These are phyloP conservation scores for Colostygia pectinataria DNA, from an alignment of 2,888 invertebrate species.

Conservation along the genomic window DNA sequence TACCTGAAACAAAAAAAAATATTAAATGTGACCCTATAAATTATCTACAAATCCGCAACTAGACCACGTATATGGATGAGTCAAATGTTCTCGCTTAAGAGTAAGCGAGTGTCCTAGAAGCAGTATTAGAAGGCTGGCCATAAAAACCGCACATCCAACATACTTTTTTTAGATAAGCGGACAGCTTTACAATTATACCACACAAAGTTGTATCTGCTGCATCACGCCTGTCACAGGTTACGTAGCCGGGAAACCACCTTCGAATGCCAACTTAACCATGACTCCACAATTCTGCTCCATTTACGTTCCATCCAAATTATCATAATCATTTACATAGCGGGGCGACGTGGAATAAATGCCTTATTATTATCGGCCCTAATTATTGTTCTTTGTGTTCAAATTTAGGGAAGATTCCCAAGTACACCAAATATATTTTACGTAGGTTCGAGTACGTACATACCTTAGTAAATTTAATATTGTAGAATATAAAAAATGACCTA, in stretches of 20 bases:
- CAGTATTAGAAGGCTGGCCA: too few relatives aligned
- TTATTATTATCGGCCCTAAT: constrained; percentile 75
- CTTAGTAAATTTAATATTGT: too few relatives aligned
- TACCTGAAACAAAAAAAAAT: constrained; percentile 12
- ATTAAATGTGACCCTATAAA: too few relatives aligned
- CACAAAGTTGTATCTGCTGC: constrained; percentile 53
- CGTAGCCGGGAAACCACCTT: constrained; percentile 55
- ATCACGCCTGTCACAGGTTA: constrained; percentile 62
- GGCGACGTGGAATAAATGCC: constrained; percentile 62
- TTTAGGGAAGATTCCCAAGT: constrained; percentile 48
- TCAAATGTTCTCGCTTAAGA: too few relatives aligned
- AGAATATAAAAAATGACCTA: too few relatives aligned
- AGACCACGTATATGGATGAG: too few relatives aligned
- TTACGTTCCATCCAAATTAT: constrained; percentile 74
- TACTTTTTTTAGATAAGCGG: background rate
- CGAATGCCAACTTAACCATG: constrained; percentile 64
- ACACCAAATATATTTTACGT: background rate
- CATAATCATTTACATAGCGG: constrained; percentile 78
- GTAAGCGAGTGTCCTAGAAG: too few relatives aligned
- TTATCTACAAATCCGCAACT: too few relatives aligned
- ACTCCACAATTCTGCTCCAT: constrained; percentile 74
- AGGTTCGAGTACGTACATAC: too few relatives aligned
- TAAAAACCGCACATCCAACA: background rate
- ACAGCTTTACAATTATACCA: constrained; percentile 33
- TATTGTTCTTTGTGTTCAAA: constrained; percentile 79